phyloP scores from a whole-genome alignment of 2,888 invertebrate genomes.

The Stictocephala bisonia region DNA sequence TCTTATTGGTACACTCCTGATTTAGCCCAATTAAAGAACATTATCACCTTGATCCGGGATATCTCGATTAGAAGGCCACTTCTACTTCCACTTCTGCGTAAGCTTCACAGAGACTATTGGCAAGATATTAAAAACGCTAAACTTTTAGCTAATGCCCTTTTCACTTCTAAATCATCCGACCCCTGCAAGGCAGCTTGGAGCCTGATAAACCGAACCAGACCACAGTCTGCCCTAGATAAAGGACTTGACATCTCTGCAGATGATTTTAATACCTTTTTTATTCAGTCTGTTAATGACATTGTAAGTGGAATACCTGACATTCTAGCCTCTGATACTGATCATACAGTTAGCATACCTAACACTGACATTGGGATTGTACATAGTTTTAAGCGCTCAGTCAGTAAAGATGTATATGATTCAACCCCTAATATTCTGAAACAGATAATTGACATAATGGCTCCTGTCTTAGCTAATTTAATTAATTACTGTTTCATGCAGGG shows the following conservation, averaged over 20 bases:
- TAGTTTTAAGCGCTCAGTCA: not conserved
- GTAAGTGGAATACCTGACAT: no score
- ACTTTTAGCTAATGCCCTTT: not conserved
- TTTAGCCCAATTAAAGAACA: not conserved
- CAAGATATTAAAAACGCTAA: not conserved
- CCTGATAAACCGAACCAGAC: constrained; percentile 6
- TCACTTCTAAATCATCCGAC: not conserved
- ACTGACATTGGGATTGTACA: no score
- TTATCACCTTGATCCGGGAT: not conserved
- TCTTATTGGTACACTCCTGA: constrained; percentile 27
- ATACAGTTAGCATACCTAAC: no score
- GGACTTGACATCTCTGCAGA: no score
- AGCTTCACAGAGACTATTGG: not conserved
- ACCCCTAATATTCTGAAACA: constrained; percentile 4
- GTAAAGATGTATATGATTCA: constrained; percentile 4
- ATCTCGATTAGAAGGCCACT: not conserved
- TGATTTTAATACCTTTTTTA: no score
- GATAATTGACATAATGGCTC: constrained; percentile 5
- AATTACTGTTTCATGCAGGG: not conserved
- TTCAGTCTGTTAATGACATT: no score
- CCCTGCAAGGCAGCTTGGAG: constrained; percentile 32
- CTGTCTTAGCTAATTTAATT: not conserved
- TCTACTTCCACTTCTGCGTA: not conserved
- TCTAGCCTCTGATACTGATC: no score
- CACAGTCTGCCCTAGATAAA: no score